phyloP scores from a whole-genome alignment of 2,797 vertebrate species.

The Paramormyrops hopkinsi region DNA sequence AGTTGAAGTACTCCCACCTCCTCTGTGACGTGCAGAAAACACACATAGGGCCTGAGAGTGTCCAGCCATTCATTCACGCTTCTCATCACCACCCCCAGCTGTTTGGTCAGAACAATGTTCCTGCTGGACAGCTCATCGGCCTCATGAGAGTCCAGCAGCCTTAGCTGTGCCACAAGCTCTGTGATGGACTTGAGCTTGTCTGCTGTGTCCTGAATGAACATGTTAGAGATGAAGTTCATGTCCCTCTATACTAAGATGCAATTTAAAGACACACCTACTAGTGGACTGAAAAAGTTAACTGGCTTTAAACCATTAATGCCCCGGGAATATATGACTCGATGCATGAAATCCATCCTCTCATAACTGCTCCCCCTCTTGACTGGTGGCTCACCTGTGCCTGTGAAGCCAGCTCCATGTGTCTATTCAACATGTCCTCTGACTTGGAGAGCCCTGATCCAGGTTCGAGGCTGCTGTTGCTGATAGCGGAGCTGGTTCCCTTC shows the following conservation, averaged over 20 bases:
- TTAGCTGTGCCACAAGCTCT: slow-evolving; percentile 59
- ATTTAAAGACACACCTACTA: background rate
- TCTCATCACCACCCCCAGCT: slow-evolving; percentile 59
- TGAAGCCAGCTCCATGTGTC: slow-evolving; percentile 63
- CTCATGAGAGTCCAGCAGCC: slow-evolving; percentile 50
- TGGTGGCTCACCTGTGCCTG: slow-evolving; percentile 63
- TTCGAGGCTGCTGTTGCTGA: slow-evolving; percentile 51
- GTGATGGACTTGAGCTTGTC: slow-evolving; percentile 56
- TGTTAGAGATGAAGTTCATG: background rate
- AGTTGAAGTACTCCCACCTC: slow-evolving; percentile 61
- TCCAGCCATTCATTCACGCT: slow-evolving; percentile 56
- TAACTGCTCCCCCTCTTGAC: background rate
- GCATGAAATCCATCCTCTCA: background rate
- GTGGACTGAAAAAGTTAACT: background rate
- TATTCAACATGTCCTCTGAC: slow-evolving; percentile 60
- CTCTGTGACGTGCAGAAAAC: slow-evolving; percentile 61
- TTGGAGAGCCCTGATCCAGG: slow-evolving; percentile 55
- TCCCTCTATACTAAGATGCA: background rate
- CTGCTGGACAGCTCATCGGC: slow-evolving; percentile 52
- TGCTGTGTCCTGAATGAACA: slow-evolving; percentile 51
- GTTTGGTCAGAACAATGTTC: slow-evolving; percentile 49
- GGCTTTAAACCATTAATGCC: background rate
- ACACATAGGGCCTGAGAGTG: slow-evolving; percentile 57
- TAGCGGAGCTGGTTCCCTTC: slow-evolving; percentile 50
- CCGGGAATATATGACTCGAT: background rate